phyloP scores from a whole-genome alignment of 1,140 invertebrate species.

The Procambarus virginalis region DNA sequence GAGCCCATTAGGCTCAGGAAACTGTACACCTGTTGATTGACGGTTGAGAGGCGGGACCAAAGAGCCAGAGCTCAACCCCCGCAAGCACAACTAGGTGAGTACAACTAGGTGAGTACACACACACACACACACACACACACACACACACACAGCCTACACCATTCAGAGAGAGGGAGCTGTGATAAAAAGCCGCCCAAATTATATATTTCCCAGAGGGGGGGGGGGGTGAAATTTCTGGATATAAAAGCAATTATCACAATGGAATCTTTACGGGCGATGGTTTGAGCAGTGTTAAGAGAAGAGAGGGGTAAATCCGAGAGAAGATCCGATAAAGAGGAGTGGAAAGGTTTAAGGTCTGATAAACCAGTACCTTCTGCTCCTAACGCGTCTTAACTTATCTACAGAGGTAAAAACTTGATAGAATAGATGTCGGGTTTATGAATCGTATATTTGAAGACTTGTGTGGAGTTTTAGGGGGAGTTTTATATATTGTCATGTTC shows the following conservation, averaged over 20 bases:
- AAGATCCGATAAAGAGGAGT: neutral
- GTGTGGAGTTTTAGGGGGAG: neutral
- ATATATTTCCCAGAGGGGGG: neutral
- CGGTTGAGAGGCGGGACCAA: too few species aligned
- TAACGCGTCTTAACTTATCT: neutral
- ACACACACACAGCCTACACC: neutral
- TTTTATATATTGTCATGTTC: neutral
- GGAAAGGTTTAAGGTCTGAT: slow-evolving; percentile 1
- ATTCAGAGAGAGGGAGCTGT: neutral
- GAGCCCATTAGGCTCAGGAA: too few species aligned
- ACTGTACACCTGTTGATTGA: too few species aligned
- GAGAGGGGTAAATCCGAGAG: neutral
- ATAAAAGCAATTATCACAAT: slow-evolving; percentile 4
- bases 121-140: slow-evolving; percentile 7
- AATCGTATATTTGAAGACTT: neutral
- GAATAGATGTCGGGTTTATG: slow-evolving; percentile 5
- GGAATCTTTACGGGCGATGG: neutral
- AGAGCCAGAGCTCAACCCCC: too few species aligned
- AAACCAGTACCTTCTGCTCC: neutral
- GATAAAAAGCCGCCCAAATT: neutral
- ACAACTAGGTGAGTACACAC: too few species aligned
- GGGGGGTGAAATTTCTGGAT: neutral
- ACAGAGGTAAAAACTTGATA: neutral
- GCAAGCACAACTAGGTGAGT: too few species aligned
- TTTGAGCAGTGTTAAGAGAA: slow-evolving; percentile 8